Percentiles rank a stretch among this genome's conserved stretches.
phyloP scores from a whole-genome alignment of 2,797 vertebrate species.

The Sebastes vulpes region DNA sequence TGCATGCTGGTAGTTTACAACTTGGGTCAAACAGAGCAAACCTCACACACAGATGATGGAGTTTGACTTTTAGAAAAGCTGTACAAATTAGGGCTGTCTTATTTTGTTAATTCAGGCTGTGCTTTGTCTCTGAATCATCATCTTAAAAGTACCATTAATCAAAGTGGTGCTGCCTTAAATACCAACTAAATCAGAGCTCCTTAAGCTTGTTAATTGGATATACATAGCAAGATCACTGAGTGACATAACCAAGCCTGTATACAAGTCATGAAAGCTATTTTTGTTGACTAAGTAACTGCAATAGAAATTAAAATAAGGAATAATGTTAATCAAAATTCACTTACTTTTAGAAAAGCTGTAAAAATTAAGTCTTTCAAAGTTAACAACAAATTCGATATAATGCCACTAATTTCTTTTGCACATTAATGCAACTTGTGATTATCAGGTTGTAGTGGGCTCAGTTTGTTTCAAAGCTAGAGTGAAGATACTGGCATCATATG shows the following conservation, averaged over 20 bases:
- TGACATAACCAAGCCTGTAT: not conserved
- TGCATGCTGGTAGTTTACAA: conserved; percentile 1
- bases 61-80: too few species aligned
- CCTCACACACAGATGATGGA: not conserved
- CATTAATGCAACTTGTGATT: too few species aligned
- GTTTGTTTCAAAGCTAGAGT: too few species aligned
- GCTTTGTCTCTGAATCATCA: not conserved
- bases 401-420: too few species aligned
- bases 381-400: too few species aligned
- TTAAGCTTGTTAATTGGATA: conserved; percentile 18
- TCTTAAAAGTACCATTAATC: not conserved
- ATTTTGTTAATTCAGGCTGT: not conserved
- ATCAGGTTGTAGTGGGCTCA: too few species aligned
- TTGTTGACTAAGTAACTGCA: not conserved
- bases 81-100: not conserved
- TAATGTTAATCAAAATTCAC: not conserved
- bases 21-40: not conserved
- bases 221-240: not conserved
- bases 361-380: too few species aligned
- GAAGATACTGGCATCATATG: too few species aligned
- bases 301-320: not conserved
- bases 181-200: conserved; percentile 18
- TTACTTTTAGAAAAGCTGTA: not conserved
- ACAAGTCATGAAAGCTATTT: not conserved
- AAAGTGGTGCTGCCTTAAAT: conserved; percentile 7